Evolutionary conservation across 2,113 vertebrate species (phyloP).

Genomic region (Chaenocephalus aceratus): DNA sequence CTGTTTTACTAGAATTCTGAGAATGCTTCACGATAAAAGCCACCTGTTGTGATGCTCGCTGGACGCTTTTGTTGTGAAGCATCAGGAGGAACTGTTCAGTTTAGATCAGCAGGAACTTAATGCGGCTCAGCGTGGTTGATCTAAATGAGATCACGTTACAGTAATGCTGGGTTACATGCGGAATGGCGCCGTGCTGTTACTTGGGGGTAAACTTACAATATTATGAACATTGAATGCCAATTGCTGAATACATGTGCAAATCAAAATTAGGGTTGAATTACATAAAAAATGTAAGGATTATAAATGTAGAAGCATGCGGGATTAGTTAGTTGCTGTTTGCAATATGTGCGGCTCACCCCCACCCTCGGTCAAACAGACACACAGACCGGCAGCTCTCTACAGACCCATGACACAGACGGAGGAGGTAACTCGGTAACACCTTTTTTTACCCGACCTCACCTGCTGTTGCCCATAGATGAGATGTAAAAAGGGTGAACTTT

Average conservation of each 20-base stretch:
- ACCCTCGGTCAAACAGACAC: neutral
- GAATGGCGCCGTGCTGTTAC: neutral
- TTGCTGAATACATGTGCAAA: neutral
- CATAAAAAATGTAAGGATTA: neutral
- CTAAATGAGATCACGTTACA: slow-evolving; percentile 1
- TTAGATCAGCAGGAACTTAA: neutral
- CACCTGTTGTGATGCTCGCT: neutral
- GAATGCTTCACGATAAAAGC: neutral
- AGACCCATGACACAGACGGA: neutral
- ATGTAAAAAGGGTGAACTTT: neutral
- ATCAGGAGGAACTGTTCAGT: neutral
- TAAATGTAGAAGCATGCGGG: neutral
- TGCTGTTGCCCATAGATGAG: neutral
- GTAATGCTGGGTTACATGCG: neutral
- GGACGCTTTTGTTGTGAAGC: neutral
- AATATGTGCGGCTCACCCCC: neutral
- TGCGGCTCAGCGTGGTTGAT: neutral
- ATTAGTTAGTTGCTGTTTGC: too few relatives aligned
- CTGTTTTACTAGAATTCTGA: neutral
- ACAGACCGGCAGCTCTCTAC: neutral
- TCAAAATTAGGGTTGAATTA: neutral
- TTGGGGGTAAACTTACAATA: too few relatives aligned
- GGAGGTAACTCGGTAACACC: neutral
- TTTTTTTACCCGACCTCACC: neutral
- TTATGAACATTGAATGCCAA: too few relatives aligned